Percentiles rank a stretch among this genome's conserved stretches.
These are phyloP conservation scores for Pseudolycoriella hygida DNA, from an alignment of 2,888 invertebrate species.

Conservation along the genomic window DNA sequence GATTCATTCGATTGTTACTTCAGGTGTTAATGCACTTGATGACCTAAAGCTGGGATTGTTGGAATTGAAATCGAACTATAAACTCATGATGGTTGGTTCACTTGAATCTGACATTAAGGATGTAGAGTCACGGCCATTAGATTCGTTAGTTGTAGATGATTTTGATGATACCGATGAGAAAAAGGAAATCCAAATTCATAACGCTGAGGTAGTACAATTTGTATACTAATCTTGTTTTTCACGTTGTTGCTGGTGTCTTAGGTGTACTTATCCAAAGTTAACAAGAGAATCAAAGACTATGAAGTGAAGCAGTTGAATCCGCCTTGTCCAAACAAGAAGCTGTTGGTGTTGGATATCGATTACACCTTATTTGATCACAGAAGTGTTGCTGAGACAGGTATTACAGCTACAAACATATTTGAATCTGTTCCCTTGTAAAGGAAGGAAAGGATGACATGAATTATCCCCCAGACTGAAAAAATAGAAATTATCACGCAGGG, in stretches of 20 bases:
- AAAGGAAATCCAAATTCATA: background rate
- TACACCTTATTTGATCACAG: slow-evolving; percentile 93
- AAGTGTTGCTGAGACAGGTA: slow-evolving; percentile 72
- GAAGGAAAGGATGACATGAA: too few relatives aligned
- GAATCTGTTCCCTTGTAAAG: background rate
- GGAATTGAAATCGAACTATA: slow-evolving; percentile 70
- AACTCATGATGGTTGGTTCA: slow-evolving; percentile 95
- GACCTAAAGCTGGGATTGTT: slow-evolving; percentile 55
- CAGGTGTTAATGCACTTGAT: slow-evolving; percentile 73
- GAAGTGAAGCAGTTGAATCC: slow-evolving; percentile 66
- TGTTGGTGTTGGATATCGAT: slow-evolving; percentile 88
- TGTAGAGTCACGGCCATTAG: slow-evolving; percentile 65
- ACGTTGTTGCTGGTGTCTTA: slow-evolving; percentile 22
- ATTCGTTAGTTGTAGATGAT: slow-evolving; percentile 61
- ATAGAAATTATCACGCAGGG: background rate
- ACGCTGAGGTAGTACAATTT: background rate
- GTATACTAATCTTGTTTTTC: too few relatives aligned
- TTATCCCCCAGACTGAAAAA: too few relatives aligned
- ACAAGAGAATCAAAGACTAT: slow-evolving; percentile 67
- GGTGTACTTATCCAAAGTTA: slow-evolving; percentile 62
- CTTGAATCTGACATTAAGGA: slow-evolving; percentile 80
- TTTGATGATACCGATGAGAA: slow-evolving; percentile 47
- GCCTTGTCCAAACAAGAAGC: slow-evolving; percentile 67
- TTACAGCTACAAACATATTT: slow-evolving; percentile 1
- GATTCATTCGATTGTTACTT: too few relatives aligned